Base-by-base conservation (phyloP, 1,140 invertebrate species). In the Glossosoma conforme region DNA sequence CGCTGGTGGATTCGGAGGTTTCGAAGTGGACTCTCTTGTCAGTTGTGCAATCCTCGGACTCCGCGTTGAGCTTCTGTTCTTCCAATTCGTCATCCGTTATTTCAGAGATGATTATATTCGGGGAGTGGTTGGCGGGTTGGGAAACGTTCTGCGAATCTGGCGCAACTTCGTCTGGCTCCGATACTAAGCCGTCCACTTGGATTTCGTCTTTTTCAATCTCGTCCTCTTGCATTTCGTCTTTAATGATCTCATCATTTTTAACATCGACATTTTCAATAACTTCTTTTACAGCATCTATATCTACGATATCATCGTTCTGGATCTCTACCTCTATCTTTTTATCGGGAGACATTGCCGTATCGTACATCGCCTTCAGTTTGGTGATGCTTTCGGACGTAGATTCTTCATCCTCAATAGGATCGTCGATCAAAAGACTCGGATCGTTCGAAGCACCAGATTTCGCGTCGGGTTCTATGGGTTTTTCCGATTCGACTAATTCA, bases 101-200 rank as follows among this genome's bases (percentile, higher is more conserved):
- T 63, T 75, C 72, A 9, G 70, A 72, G 22, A 75, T 75, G 2
- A 68, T 72, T 37, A 74, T 69, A 53, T 73, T 72, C 6, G 70
- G 70, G 25, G 72, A 72, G 46, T 65, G 65, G 33, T 66, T 66
- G 15, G 60, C 61, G 36, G 62, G 59, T 56, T 62, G 60, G 25
- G 41, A 56, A 52, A 66, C 63, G 38, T 66, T 62, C 44, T 68
- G 18, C n/a, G n/a, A n/a, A n/a, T n/a, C n/a, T n/a, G n/a, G n/a
- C n/a, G n/a, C n/a, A n/a, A n/a, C n/a, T n/a, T n/a, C n/a, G n/a
- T n/a, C n/a, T n/a, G n/a, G n/a, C n/a, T n/a, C n/a, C n/a, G n/a
- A n/a, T n/a, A n/a, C n/a, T n/a, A n/a, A n/a, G n/a, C n/a, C n/a
- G n/a, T n/a, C n/a, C n/a, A n/a, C n/a, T n/a, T n/a, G n/a, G n/a